phyloP scores from a whole-genome alignment of 2,797 vertebrate species.

The Varecia variegata region DNA sequence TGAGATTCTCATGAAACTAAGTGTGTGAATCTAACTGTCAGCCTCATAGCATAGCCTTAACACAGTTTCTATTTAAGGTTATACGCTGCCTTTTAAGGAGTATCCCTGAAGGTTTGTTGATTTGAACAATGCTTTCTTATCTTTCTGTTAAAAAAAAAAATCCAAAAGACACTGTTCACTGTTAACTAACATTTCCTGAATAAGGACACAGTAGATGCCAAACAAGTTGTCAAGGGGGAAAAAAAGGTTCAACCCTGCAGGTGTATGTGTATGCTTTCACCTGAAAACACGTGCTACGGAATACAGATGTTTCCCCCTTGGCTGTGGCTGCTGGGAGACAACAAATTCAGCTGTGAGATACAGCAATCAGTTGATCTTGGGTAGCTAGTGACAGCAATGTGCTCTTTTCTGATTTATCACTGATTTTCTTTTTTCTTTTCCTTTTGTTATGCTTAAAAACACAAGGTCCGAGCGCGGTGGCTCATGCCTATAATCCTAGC shows the following conservation, averaged over 20 bases:
- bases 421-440: background rate
- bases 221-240: background rate
- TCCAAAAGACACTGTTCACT: background rate
- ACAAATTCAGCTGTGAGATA: fast-evolving
- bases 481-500: too few relatives aligned
- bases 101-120: background rate
- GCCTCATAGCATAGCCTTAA: background rate
- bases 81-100: background rate
- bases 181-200: background rate
- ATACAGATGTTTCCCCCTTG: background rate
- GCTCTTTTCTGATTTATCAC: background rate
- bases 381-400: background rate
- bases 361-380: background rate
- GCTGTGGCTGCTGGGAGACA: background rate
- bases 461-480: background rate
- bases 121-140: background rate
- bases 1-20: constrained; percentile 7
- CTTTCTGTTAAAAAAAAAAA: background rate
- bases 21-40: background rate
- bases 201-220: background rate
- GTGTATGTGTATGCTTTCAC: background rate
- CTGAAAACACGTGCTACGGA: background rate
- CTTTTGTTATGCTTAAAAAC: background rate
- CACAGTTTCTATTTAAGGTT: background rate
- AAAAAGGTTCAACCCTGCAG: background rate